Percentiles rank a stretch among this genome's conserved stretches.
Evolutionary conservation across 2,113 vertebrate species (phyloP).

Genomic region (Aspidoscelis tigris): DNA sequence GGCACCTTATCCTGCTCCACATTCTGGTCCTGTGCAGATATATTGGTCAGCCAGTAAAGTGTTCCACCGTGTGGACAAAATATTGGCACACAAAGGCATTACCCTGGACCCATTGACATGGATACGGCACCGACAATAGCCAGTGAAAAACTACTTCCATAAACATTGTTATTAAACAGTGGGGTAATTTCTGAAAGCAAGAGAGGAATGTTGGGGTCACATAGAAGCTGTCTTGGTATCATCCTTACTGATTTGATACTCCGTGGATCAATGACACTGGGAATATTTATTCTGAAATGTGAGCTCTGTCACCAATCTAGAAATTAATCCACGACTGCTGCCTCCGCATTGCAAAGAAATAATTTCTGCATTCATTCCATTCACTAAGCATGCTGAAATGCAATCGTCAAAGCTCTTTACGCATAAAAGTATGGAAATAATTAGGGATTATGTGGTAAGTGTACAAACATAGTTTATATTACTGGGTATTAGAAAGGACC

Average conservation of each 20-base stretch:
- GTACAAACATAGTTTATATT: conserved; percentile 69
- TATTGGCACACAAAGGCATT: conserved; percentile 55
- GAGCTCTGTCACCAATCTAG: conserved; percentile 60
- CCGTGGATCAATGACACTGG: conserved; percentile 76
- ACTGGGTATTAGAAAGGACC: conserved; percentile 64
- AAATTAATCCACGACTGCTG: conserved; percentile 53
- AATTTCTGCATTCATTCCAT: conserved; percentile 68
- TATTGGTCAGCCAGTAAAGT: no score
- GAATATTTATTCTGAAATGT: conserved; percentile 76
- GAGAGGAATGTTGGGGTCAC: conserved; percentile 78
- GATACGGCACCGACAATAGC: conserved; percentile 75
- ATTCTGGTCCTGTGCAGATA: no score
- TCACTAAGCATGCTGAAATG: conserved; percentile 69
- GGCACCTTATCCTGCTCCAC: no score
- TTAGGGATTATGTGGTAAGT: conserved; percentile 74
- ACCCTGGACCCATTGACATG: conserved; percentile 75
- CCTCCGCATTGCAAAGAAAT: conserved; percentile 61
- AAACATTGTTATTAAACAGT: conserved; percentile 85
- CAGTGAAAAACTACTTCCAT: conserved; percentile 83
- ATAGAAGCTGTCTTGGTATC: conserved; percentile 78
- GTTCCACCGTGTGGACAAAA: no score
- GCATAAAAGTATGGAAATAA: conserved; percentile 73
- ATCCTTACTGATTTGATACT: conserved; percentile 75
- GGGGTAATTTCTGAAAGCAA: conserved; percentile 84
- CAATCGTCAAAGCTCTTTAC: conserved; percentile 70